These are phyloP conservation scores for Heliconius nattereri DNA, from an alignment of 1,140 invertebrate genomes.

Conservation along the genomic window DNA sequence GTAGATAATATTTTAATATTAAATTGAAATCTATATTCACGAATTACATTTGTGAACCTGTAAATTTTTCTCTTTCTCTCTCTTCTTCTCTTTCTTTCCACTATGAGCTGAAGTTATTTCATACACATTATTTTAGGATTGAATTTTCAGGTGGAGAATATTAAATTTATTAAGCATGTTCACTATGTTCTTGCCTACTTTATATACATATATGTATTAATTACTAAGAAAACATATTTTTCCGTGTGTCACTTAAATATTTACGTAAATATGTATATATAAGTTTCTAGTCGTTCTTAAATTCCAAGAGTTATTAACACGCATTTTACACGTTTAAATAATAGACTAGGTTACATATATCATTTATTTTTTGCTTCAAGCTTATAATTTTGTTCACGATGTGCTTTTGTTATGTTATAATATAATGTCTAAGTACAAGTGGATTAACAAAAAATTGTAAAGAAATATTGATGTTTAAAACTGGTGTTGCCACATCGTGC, in stretches of 20 bases:
- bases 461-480: background rate
- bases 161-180: too few species aligned
- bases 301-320: background rate
- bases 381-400: background rate
- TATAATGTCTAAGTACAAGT: background rate
- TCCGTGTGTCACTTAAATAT: background rate
- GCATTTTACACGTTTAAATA: background rate
- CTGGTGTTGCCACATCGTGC: too few species aligned
- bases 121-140: too few species aligned
- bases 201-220: background rate
- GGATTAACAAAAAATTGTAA: background rate
- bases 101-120: too few species aligned
- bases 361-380: constrained; percentile 1
- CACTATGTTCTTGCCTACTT: too few species aligned
- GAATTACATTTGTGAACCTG: too few species aligned
- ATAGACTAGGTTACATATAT: background rate
- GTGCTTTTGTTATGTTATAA: background rate
- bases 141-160: too few species aligned
- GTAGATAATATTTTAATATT: background rate
- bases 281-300: background rate
- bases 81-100: too few species aligned
- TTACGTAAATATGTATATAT: background rate
- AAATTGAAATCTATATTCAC: background rate
- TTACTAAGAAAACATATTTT: background rate
- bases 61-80: too few species aligned